These are phyloP conservation scores for Phrynocephalus forsythii DNA, from an alignment of 2,797 vertebrate genomes.

Conservation along the genomic window DNA sequence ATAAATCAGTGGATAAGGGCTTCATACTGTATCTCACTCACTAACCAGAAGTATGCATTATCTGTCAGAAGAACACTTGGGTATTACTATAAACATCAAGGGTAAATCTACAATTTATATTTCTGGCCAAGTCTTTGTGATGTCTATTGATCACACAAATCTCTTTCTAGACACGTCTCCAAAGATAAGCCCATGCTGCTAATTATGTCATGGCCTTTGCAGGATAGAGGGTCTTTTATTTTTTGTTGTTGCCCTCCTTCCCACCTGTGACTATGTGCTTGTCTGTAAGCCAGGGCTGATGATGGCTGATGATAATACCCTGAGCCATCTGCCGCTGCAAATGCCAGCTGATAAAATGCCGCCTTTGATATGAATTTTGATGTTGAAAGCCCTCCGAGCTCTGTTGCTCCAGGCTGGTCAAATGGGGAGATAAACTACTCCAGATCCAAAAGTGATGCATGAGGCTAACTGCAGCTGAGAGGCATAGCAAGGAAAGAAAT, in stretches of 20 bases:
- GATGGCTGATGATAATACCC: conserved; percentile 16
- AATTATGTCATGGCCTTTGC: neutral
- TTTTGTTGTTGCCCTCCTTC: neutral
- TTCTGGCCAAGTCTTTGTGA: neutral
- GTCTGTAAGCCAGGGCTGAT: conserved; percentile 4
- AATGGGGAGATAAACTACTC: conserved; percentile 46
- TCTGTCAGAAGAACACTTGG: neutral
- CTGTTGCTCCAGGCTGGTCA: conserved; percentile 48
- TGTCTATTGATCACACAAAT: neutral
- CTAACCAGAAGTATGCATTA: neutral
- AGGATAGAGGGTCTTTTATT: neutral
- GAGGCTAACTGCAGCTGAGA: conserved; percentile 34
- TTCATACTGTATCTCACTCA: neutral
- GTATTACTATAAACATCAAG: neutral
- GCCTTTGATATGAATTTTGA: conserved; percentile 9
- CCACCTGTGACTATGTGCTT: neutral
- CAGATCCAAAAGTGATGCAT: conserved; percentile 21
- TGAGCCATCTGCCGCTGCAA: conserved; percentile 22
- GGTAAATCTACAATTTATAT: neutral
- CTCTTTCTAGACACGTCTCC: neutral
- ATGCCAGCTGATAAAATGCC: conserved; percentile 27
- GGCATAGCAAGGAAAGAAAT: conserved; percentile 34
- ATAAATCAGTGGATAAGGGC: too few relatives aligned
- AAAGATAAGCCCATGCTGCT: neutral
- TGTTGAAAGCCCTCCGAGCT: neutral